Base-by-base conservation (phyloP, 2,888 invertebrate genomes). In the Arenicola marina region DNA sequence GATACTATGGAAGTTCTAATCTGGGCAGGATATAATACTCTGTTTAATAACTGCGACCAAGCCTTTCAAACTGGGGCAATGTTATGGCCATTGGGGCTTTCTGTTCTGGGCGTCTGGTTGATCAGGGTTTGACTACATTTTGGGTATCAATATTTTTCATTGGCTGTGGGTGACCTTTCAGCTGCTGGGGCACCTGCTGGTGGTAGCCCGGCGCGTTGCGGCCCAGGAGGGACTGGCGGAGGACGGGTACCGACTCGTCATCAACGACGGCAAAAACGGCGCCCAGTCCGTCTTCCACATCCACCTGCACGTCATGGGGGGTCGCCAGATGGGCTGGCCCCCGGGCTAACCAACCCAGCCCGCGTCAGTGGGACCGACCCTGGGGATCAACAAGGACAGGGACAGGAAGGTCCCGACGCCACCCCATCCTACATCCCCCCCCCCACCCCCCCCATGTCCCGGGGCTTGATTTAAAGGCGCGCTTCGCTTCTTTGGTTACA, bases 281-380 rank as follows among this genome's bases (percentile, higher is more conserved):
- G 92, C 92, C 1, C 98, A 98, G 81, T 92, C 92, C 44, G 96
- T 98, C 2, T 95, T 91, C 82, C 98, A 99, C 82, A 86, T 98
- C 56, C 98, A 98, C 83, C 83, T 98, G 48, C 98, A 98, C 80
- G 90, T 98, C 69, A 85, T 98, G 55, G 96, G 96, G 51, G 95
- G 95, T 15, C 87, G 95, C 33, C 97, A 97, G 85, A 86, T 98
- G 88, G 85, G 88, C 43, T 98, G 97, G 97, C 97, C 97, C 18
- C 97, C 97, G 21, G 80, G 80, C 38, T 81, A 77, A 75, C 24
- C 48, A n/a, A n/a, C n/a, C n/a, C n/a, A n/a, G n/a, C n/a, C n/a
- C n/a, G n/a, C n/a, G n/a, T n/a, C n/a, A n/a, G n/a, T n/a, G n/a
- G n/a, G n/a, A n/a, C n/a, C n/a, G n/a, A n/a, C n/a, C n/a, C n/a